Conservation (phyloP, 2,113 vertebrate species). For the Macrotis lagotis region DNA sequence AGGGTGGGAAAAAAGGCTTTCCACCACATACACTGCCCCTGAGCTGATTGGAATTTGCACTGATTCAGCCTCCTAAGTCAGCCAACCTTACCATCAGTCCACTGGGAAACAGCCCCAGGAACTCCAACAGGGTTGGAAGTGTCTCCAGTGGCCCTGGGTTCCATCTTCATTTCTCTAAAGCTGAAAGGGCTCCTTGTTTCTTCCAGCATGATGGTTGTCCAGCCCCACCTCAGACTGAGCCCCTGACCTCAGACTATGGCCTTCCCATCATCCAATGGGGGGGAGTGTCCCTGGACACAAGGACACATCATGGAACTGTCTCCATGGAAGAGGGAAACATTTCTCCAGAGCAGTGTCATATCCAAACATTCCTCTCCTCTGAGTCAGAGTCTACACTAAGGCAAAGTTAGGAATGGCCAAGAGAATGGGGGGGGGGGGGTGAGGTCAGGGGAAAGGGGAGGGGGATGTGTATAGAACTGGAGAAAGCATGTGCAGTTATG, state of each 20-base stretch:
- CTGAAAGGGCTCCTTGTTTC: not conserved
- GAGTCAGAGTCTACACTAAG: constrained; percentile 69
- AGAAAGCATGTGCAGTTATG: not conserved
- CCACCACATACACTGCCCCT: not conserved
- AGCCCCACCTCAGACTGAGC: not conserved
- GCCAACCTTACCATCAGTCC: not conserved
- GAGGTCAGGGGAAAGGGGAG: too few species aligned
- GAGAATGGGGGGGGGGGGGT: not conserved
- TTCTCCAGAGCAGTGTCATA: constrained; percentile 72
- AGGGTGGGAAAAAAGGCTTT: not conserved
- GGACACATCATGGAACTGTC: constrained; percentile 71
- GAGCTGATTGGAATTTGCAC: not conserved
- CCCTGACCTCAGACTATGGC: not conserved
- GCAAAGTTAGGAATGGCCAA: constrained; percentile 50
- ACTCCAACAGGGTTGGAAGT: not conserved
- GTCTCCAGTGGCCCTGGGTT: not conserved
- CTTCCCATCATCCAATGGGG: constrained; percentile 36
- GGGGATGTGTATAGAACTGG: not conserved
- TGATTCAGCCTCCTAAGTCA: not conserved
- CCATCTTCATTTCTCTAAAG: not conserved
- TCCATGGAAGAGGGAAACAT: constrained; percentile 62
- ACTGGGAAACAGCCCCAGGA: not conserved
- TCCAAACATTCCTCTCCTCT: constrained; percentile 76
- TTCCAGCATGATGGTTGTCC: constrained; percentile 25
- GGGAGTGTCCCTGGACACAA: constrained; percentile 77